Evolutionary conservation across 2,113 vertebrate genomes (phyloP).

Genomic region (Platysteira castanea): DNA sequence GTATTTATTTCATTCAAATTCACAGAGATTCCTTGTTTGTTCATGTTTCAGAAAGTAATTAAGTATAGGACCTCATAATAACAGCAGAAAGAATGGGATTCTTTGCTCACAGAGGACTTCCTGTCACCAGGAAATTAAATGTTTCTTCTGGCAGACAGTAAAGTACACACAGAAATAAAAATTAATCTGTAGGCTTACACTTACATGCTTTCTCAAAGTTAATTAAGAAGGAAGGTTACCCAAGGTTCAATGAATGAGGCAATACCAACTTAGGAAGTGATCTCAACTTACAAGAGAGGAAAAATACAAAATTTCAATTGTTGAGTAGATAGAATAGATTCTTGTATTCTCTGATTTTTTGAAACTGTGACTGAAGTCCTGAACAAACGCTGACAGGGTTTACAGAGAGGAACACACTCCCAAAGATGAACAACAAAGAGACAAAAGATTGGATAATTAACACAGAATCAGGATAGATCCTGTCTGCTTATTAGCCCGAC

Average conservation of each 20-base stretch:
- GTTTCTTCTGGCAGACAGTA: constrained; percentile 70
- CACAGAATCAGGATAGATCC: background rate
- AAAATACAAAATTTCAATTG: background rate
- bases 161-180: constrained; percentile 62
- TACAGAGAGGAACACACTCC: background rate
- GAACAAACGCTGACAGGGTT: background rate
- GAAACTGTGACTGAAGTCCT: background rate
- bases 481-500: background rate
- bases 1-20: constrained; percentile 41
- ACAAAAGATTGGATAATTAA: background rate
- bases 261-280: constrained; percentile 5
- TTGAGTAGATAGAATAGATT: background rate
- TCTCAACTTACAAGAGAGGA: background rate
- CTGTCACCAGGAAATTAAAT: constrained; percentile 72
- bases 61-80: constrained; percentile 13
- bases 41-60: background rate
- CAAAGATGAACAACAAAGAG: background rate
- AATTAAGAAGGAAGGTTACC: constrained; percentile 64
- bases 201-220: constrained; percentile 61
- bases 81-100: constrained; percentile 61
- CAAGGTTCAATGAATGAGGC: constrained; percentile 48
- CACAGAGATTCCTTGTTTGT: constrained; percentile 21
- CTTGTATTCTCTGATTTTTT: background rate
- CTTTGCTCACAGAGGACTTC: constrained; percentile 69
- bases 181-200: constrained; percentile 42